These are phyloP conservation scores for Lasioglossum albipes DNA, from an alignment of 1,140 invertebrate species.

Conservation along the genomic window DNA sequence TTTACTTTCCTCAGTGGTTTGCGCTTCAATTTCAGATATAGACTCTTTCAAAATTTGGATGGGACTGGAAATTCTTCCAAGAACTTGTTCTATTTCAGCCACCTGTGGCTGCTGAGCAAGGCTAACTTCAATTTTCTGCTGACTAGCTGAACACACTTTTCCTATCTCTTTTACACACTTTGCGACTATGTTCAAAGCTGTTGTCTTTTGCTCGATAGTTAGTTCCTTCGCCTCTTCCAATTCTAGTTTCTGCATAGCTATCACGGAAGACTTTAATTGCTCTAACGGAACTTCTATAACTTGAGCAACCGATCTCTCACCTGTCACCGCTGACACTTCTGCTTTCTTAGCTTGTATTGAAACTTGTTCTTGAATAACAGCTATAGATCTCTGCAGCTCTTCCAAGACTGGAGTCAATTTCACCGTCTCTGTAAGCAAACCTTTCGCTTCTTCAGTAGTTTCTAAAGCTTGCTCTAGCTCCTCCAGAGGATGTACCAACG, in stretches of 20 bases:
- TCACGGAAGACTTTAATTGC: slow-evolving; percentile 38
- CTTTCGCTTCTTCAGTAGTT: neutral
- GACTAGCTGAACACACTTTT: slow-evolving; percentile 29
- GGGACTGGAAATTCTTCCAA: neutral
- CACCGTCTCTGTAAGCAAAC: neutral
- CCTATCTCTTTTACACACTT: slow-evolving; percentile 42
- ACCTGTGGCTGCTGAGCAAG: neutral
- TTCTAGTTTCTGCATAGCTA: neutral
- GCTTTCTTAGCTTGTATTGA: neutral
- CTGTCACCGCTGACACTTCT: neutral
- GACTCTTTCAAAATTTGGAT: neutral
- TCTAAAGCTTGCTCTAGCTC: slow-evolving; percentile 17
- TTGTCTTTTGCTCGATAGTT: neutral
- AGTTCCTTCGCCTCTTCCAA: neutral
- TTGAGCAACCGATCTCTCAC: neutral
- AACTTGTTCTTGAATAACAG: slow-evolving; percentile 6
- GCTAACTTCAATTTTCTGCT: slow-evolving; percentile 21
- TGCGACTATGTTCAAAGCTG: slow-evolving; percentile 20
- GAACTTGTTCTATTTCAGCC: neutral
- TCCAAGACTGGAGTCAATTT: slow-evolving; percentile 16
- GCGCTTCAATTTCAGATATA: neutral
- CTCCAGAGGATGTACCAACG: slow-evolving; percentile 18
- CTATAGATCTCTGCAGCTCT: slow-evolving; percentile 34
- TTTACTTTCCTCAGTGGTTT: neutral
- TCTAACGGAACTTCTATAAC: slow-evolving; percentile 32